Conservation (phyloP, 2,888 invertebrate genomes). For the Eledona agricola region DNA sequence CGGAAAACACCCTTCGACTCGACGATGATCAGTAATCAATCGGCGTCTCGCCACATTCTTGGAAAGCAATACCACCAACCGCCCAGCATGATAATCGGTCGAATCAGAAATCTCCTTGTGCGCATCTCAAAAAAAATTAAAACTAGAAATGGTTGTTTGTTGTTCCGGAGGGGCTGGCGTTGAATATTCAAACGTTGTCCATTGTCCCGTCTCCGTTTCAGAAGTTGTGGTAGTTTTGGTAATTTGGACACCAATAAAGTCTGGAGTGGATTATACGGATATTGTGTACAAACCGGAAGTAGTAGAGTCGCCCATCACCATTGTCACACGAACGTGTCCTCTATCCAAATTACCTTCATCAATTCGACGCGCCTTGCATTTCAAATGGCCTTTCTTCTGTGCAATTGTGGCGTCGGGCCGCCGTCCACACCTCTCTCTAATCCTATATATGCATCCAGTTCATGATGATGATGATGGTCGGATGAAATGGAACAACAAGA, state of each 20-base stretch:
- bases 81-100: constrained; percentile 10
- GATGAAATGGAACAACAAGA: constrained; percentile 13
- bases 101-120: constrained; percentile 29
- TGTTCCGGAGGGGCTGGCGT: constrained; percentile 4
- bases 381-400: constrained; percentile 21
- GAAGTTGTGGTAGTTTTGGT: constrained; percentile 26
- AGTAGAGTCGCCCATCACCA: constrained; percentile 13
- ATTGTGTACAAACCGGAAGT: constrained; percentile 34
- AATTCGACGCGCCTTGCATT: constrained; percentile 36
- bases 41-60: constrained; percentile 12
- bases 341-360: constrained; percentile 41
- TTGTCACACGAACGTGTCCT: constrained; percentile 39
- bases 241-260: constrained; percentile 26
- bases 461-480: no score
- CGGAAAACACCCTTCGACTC: no score
- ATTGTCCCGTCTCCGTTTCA: constrained; percentile 14
- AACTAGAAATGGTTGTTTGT: constrained; percentile 3
- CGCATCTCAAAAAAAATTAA: constrained; percentile 8
- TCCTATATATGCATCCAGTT: no score
- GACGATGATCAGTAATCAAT: constrained; percentile 18
- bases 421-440: constrained; percentile 16
- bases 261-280: constrained; percentile 31
- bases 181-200: constrained; percentile 22
- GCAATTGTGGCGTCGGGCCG: constrained; percentile 15
- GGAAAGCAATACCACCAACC: constrained; percentile 23